phyloP scores from a whole-genome alignment of 2,113 vertebrate genomes.

The Prochilodus magdalenae region DNA sequence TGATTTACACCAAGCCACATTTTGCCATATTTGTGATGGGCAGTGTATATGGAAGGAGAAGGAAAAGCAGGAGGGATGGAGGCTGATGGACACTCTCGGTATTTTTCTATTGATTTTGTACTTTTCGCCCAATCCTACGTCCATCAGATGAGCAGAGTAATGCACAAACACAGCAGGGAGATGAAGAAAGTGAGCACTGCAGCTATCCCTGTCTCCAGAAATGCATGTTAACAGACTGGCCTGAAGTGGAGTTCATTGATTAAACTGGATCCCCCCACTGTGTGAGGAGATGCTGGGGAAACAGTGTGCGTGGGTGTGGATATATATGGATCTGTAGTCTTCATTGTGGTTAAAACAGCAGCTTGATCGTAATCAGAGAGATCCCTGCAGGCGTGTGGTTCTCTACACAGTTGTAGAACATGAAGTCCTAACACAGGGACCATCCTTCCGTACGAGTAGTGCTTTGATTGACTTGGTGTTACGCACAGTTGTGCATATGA shows the following conservation, averaged over 20 bases:
- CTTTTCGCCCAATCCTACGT: conserved; percentile 14
- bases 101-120: conserved; percentile 39
- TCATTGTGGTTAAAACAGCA: neutral
- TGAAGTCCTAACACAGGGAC: neutral
- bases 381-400: neutral
- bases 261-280: conserved; percentile 18
- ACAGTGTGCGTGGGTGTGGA: conserved; percentile 3
- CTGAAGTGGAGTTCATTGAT: conserved; percentile 36
- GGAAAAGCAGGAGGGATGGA: neutral
- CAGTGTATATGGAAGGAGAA: neutral
- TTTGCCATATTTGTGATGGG: neutral
- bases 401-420: neutral
- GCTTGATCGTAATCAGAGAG: neutral
- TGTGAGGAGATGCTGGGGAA: neutral
- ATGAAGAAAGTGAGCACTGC: neutral
- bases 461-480: too few relatives aligned
- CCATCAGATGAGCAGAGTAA: neutral
- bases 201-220: conserved; percentile 30
- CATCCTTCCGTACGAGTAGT: neutral
- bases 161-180: neutral
- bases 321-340: neutral
- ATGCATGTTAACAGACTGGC: conserved; percentile 23
- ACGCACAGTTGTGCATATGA: too few relatives aligned
- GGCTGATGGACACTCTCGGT: neutral
- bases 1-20: too few relatives aligned